A percentile compares a stretch with the other conserved stretches of the same genome.
Conservation (phyloP, 2,113 vertebrate genomes). For the Amazona guildingii region DNA sequence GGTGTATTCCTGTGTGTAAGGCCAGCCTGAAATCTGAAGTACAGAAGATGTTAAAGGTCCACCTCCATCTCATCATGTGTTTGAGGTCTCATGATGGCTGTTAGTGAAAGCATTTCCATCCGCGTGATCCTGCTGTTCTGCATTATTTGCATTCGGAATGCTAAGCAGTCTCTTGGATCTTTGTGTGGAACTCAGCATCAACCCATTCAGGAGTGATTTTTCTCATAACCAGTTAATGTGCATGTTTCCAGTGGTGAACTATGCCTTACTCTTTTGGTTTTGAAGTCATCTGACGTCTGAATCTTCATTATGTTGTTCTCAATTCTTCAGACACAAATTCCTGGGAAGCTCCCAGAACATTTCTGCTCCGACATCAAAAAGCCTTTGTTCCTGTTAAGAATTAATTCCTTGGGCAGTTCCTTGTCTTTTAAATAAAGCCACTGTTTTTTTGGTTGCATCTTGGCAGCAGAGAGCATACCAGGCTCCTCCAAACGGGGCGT, state of each 20-base stretch:
- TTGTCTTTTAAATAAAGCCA: constrained; percentile 7
- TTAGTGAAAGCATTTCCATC: background rate
- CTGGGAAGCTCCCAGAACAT: constrained; percentile 4
- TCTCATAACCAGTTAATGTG: background rate
- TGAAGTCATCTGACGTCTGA: background rate
- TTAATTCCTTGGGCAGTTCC: constrained; percentile 44
- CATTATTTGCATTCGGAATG: background rate
- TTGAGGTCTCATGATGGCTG: background rate
- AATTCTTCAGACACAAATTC: background rate
- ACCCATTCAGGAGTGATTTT: background rate
- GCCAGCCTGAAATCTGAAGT: background rate
- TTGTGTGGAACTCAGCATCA: background rate
- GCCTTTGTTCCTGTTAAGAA: constrained; percentile 47
- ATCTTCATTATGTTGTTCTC: background rate
- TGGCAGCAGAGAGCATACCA: constrained; percentile 10
- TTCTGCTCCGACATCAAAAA: constrained; percentile 41
- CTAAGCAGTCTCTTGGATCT: background rate
- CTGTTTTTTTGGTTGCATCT: constrained; percentile 15
- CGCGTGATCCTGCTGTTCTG: background rate
- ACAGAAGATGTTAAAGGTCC: background rate
- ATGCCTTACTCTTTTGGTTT: background rate
- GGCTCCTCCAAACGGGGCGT: background rate
- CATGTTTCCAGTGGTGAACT: background rate
- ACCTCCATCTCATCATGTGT: background rate
- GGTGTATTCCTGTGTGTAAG: background rate